Base-by-base conservation (phyloP, 2,113 vertebrate genomes). In the Oryzias curvinotus region DNA sequence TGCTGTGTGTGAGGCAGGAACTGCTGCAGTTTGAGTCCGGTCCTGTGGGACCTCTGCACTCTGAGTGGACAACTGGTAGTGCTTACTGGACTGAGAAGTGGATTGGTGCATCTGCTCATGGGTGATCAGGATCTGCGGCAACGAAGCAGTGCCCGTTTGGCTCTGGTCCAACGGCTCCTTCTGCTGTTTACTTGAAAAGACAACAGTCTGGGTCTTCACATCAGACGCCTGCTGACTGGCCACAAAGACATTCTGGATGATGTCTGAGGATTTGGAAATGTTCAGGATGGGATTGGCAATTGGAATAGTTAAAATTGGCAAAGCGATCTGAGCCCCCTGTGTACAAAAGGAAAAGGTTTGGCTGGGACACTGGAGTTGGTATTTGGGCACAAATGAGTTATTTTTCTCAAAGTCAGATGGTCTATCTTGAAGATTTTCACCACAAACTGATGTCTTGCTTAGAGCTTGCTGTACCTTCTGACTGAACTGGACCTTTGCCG, bases 41-140 rank as follows among this genome's bases (percentile, higher is more conserved):
- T 91, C 91, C 62, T 93, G 91, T 55, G 83, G 71, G 42, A 88
- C 86, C 62, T 93, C 90, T 0, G 85, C 73, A 7, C 25, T 53
- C 67, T 91, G 90, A 85, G 90, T 73, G 4, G 80, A 56, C 7
- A 52, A 61, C 7, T 57, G 59, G 43, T 72, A 88, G 48, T 74
- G 80, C 87, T 94, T 95, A 74, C 81, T 92, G 75, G 89, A n/a
- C 4, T 80, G 50, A 50, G 80, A 63, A 16, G 78, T 60, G 55
- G 87, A 66, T 7, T 90, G 85, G 78, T 78, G 91, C 49, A 92
- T 85, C 21, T 97, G 93, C 76, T 98, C 95, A 47, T 95, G 95
- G 10, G 96, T 98, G 54, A 99, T 95, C 26, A 98, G 86, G 71
- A 99, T 96, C 73, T 95, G 95, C 68, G 97, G 97, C 81, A 97